Conservation (phyloP, 1,140 invertebrate genomes). For the Calosoma granatense region DNA sequence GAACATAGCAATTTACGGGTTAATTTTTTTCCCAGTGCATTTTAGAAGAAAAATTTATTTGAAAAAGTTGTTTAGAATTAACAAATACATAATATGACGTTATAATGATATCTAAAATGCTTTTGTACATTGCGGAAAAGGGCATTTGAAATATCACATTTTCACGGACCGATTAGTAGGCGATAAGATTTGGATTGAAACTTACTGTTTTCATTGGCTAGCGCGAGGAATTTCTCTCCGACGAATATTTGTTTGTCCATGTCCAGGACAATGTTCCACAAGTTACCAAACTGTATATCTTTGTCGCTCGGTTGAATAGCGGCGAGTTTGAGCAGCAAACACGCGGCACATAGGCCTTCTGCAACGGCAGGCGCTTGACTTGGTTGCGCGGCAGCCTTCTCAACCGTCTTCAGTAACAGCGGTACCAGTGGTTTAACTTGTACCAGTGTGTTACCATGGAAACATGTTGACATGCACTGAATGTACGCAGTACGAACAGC, state of each 20-base stretch:
- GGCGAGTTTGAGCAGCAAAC: conserved; percentile 58
- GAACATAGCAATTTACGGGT: too few relatives aligned
- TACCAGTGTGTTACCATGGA: conserved; percentile 43
- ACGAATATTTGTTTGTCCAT: conserved; percentile 70
- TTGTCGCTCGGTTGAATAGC: conserved; percentile 42
- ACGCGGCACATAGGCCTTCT: conserved; percentile 69
- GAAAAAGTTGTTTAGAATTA: too few relatives aligned
- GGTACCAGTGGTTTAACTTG: conserved; percentile 44
- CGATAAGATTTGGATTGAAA: too few relatives aligned
- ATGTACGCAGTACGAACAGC: conserved; percentile 69
- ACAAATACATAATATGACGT: too few relatives aligned
- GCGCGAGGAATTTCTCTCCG: conserved; percentile 60
- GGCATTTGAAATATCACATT: too few relatives aligned
- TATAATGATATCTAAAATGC: too few relatives aligned
- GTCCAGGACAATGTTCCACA: conserved; percentile 63
- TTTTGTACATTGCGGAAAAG: too few relatives aligned
- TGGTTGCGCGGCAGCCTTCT: conserved; percentile 58
- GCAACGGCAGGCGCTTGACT: conserved; percentile 51
- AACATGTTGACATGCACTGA: conserved; percentile 54
- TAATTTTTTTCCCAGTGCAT: too few relatives aligned
- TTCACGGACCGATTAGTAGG: too few relatives aligned
- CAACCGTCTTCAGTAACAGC: conserved; percentile 52
- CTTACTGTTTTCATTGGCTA: conserved; percentile 56
- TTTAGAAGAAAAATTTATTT: too few relatives aligned
- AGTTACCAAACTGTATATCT: conserved; percentile 40